A percentile compares a stretch with the other conserved stretches of the same genome.
Evolutionary conservation across 2,113 vertebrate genomes (phyloP).

Genomic region (Thunnus maccoyii): DNA sequence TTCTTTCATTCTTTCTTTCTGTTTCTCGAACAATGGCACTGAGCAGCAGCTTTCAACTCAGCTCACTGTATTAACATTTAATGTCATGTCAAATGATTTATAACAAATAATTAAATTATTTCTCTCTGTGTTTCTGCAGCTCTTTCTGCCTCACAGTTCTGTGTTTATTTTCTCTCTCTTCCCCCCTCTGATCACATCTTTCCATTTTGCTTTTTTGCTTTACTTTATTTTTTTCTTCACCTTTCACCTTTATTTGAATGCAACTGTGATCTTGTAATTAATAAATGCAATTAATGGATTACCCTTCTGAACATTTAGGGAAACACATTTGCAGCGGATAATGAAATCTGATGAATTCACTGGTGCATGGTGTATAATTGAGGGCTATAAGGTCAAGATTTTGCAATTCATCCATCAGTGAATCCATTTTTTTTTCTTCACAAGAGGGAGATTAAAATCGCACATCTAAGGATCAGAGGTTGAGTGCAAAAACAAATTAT

Average conservation of each 20-base stretch:
- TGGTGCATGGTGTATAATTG: constrained; percentile 11
- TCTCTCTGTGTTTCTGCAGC: background rate
- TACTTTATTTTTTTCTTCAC: background rate
- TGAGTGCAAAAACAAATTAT: background rate
- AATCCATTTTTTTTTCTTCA: background rate
- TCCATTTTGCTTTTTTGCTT: background rate
- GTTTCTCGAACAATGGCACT: background rate
- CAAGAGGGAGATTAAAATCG: background rate
- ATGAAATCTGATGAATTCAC: background rate
- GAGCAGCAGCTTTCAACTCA: background rate
- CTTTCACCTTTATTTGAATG: constrained; percentile 14
- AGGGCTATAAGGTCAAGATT: background rate
- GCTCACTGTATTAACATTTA: background rate
- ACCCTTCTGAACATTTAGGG: background rate
- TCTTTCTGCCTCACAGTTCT: too few species aligned
- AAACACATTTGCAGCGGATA: background rate
- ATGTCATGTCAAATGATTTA: background rate
- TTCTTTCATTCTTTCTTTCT: too few species aligned
- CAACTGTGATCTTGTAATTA: constrained; percentile 25
- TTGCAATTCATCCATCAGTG: background rate
- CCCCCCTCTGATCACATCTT: background rate
- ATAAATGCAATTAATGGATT: constrained; percentile 23
- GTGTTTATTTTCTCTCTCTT: background rate
- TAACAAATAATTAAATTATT: background rate
- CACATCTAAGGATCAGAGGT: background rate